Conservation (phyloP, 2,888 invertebrate species). For the Agriopis leucophaearia region DNA sequence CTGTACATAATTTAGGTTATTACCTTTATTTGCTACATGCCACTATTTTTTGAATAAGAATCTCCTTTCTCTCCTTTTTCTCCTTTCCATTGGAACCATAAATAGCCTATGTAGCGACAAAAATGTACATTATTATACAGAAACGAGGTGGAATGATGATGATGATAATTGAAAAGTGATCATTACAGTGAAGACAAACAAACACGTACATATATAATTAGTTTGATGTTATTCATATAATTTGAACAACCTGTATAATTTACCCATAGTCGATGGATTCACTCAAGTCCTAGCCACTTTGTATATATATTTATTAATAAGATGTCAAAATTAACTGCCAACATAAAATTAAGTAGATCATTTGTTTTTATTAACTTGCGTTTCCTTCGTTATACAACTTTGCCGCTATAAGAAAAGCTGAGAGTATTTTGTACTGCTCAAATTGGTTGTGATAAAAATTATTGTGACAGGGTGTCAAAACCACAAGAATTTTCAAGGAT, state of each 20-base stretch:
- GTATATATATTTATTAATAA: constrained; percentile 31
- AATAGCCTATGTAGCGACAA: too few relatives aligned
- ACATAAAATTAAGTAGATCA: constrained; percentile 44
- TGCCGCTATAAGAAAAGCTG: background rate
- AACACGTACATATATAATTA: too few relatives aligned
- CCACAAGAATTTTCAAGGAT: background rate
- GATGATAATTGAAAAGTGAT: too few relatives aligned
- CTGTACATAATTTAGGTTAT: too few relatives aligned
- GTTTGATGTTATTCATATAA: background rate
- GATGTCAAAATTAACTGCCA: constrained; percentile 37
- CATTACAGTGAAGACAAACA: too few relatives aligned
- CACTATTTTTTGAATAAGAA: too few relatives aligned
- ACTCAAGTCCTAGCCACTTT: constrained; percentile 37
- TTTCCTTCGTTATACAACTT: constrained; percentile 14
- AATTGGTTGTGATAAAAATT: background rate
- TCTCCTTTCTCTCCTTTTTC: too few relatives aligned
- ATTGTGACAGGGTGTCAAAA: background rate
- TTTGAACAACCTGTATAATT: constrained; percentile 15
- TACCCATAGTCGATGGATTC: constrained; percentile 26
- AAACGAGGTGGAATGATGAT: too few relatives aligned
- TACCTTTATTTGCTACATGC: too few relatives aligned
- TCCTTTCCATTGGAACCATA: too few relatives aligned
- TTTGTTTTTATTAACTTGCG: constrained; percentile 37
- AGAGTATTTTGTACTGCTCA: background rate
- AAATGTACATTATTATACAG: too few relatives aligned